Base-by-base conservation (phyloP, 2,113 vertebrate species). In the Hymenochirus boettgeri region DNA sequence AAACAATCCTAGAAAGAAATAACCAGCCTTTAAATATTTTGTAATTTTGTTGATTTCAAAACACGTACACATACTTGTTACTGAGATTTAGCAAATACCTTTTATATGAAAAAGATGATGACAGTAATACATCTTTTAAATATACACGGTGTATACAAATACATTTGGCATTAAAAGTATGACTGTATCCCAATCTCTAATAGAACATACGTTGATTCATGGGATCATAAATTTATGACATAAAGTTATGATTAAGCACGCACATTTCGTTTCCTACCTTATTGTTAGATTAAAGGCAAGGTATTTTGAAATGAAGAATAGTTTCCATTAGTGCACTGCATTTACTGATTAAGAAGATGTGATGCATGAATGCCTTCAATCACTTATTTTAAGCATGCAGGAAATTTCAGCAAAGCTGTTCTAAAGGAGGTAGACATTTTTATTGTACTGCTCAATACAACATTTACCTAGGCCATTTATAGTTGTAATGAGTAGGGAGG, bases 201-300 rank as follows among this genome's bases (percentile, higher is more conserved):
- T 35, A 63, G 53, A 64, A 56, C 18, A 37, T 39, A 29, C 19
- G 45, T 42, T 25, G 47, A 25, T 15, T 42, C 18, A 23, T 45
- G 42, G 52, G 21, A 29, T 46, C 45, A 56, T 5, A 56, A n/a
- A 31, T 56, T 25, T 29, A 56, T 56, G 45, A 63, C 35, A 64
- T 47, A 64, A 64, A 31, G 52, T 64, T n/a, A n/a, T n/a, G n/a
- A n/a, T n/a, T n/a, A n/a, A n/a, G n/a, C n/a, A n/a, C n/a, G 39
- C 52, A 56, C 55, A 47, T 64, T 39, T 45, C 37, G 24, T 24
- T 31, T 39, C 62, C 56, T 64, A 37, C 54, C 42, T 64, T 56
- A 46, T 45, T 64, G 62, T 56, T 56, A 64, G 52, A 64, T 64
- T 55, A 64, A 64, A 55, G 54, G 52, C 62, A 47, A 64, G 52